Base-by-base conservation (phyloP, 2,888 invertebrate species). In the Leptinotarsa tumamoca region DNA sequence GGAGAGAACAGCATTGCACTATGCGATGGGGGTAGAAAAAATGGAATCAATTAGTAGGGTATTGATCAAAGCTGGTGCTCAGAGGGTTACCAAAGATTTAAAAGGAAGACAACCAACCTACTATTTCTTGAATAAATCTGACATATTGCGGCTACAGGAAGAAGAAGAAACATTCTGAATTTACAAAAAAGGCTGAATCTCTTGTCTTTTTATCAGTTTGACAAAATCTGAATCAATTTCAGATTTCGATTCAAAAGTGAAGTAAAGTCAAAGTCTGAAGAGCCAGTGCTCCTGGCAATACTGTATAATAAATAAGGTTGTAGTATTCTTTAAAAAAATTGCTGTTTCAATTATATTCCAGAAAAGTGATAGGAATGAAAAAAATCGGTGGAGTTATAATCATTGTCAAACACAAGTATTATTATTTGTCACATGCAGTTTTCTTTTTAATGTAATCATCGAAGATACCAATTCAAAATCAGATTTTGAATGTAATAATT, bases 41-140 rank as follows among this genome's bases (percentile, higher is more conserved):
- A 94, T 96, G 74, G 96, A 97, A 87, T 91, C 92, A 14, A 89
- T 96, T 66, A 96, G 95, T 84, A 91, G 93, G 79, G 92, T 96
- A 71, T 90, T 97, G 49, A 95, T 96, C 71, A 92, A 94, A 84
- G 93, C 95, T 14, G 97, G 97, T 51, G 95, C 96, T 58, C 94
- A 94, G 86, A 90, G 96, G 76, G 94, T 95, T 0, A 90, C 93
- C 4, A 96, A 96, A 87, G 97, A 97, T 89, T 90, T 97, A 85
- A 95, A 95, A 89, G 96, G 96, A 74, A 92, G 96, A 66, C 96
- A 96, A 85, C 96, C 97, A 1, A 95, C 95, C 54, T 97, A 96
- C 88, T 97, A 97, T 89, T 97, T 95, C 87, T 95, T 97, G 93
- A 96, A 97, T 87, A 96, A 96, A 87, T 94, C 95, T 0, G 97